phyloP scores from a whole-genome alignment of 2,888 invertebrate species.

The Amphipyra tragopoginis region DNA sequence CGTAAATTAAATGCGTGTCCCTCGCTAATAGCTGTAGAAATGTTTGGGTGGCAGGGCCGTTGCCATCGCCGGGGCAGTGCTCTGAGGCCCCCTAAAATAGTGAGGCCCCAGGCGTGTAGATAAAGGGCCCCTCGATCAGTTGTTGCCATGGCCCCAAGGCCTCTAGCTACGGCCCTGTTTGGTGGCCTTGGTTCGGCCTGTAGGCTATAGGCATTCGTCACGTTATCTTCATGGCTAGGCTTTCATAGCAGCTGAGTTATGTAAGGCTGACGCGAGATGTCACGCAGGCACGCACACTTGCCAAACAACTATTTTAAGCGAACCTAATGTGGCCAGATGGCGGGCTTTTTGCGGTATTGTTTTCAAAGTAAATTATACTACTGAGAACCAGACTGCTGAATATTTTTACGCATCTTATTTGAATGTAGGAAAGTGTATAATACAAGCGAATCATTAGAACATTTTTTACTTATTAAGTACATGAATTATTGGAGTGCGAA shows the following conservation, averaged over 20 bases:
- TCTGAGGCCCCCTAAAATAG: too few relatives aligned
- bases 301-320: conserved; percentile 61
- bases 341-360: conserved; percentile 32
- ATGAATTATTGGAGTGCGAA: too few relatives aligned
- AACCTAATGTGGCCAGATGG: conserved; percentile 43
- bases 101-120: too few relatives aligned
- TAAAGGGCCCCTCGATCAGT: too few relatives aligned
- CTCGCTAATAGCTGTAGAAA: conserved; percentile 47
- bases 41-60: conserved; percentile 28
- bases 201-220: conserved; percentile 68
- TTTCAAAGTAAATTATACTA: conserved; percentile 20
- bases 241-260: conserved; percentile 64
- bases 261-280: conserved; percentile 64
- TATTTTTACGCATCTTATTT: neutral
- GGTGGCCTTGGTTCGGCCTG: conserved; percentile 59
- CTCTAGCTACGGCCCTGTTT: too few relatives aligned
- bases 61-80: too few relatives aligned
- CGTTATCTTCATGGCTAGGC: conserved; percentile 66
- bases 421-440: too few relatives aligned
- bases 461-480: too few relatives aligned
- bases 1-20: conserved; percentile 54
- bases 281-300: conserved; percentile 70
- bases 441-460: too few relatives aligned
- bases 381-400: conserved; percentile 1
- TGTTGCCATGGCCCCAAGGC: too few relatives aligned